These are phyloP conservation scores for Phaethon lepturus DNA, from an alignment of 2,113 vertebrate species.

Conservation along the genomic window DNA sequence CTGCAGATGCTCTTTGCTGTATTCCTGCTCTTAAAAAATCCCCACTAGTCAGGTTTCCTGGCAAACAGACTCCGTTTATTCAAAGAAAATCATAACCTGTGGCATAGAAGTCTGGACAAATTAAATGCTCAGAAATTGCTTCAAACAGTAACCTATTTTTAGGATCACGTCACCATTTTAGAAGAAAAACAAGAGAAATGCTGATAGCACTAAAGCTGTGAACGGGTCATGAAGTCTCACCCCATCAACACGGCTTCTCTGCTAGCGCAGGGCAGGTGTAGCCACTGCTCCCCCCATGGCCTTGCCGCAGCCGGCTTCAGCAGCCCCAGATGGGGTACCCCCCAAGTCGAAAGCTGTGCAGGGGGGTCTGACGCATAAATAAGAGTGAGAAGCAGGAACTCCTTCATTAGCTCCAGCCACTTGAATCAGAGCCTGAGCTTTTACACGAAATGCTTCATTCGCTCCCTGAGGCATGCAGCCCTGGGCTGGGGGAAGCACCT, in stretches of 20 bases:
- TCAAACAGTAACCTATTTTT: neutral
- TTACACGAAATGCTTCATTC: neutral
- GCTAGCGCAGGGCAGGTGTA: rapidly evolving
- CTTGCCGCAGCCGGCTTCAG: rapidly evolving
- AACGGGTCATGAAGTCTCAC: neutral
- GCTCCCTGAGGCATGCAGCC: neutral
- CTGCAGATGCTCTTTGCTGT: neutral
- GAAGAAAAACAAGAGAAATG: neutral
- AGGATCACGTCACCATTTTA: neutral
- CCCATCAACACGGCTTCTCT: neutral
- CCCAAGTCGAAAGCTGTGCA: neutral
- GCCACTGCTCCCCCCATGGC: neutral
- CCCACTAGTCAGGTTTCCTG: neutral
- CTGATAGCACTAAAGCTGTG: neutral
- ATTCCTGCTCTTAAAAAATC: neutral
- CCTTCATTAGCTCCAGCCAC: neutral
- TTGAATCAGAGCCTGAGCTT: neutral
- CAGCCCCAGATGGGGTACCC: neutral
- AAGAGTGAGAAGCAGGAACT: neutral
- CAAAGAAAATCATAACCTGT: neutral
- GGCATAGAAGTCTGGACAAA: neutral
- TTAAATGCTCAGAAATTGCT: neutral
- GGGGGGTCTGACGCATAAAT: too few relatives aligned
- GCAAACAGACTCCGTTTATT: neutral
- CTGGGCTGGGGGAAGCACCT: neutral